phyloP scores from a whole-genome alignment of 2,888 invertebrate species.

The Oligia fasciuncula region DNA sequence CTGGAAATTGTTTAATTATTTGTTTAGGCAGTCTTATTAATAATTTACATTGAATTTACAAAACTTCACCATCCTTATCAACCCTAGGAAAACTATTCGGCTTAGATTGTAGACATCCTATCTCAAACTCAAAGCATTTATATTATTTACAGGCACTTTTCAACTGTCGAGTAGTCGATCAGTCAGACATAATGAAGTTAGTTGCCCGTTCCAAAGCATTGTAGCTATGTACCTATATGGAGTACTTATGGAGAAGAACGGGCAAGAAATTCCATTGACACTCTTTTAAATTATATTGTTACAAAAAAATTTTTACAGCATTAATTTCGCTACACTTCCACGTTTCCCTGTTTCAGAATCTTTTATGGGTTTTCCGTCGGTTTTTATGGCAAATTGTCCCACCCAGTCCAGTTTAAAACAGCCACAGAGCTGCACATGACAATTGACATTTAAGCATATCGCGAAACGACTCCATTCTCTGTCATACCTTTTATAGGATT shows the following conservation, averaged over 20 bases:
- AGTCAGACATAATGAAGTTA: neutral
- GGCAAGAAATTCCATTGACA: neutral
- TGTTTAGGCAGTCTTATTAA: neutral
- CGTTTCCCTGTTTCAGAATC: neutral
- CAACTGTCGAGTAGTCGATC: neutral
- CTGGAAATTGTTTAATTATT: neutral
- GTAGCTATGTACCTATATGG: no score
- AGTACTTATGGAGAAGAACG: neutral
- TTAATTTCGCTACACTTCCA: neutral
- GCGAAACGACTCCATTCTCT: neutral
- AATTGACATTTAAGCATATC: constrained; percentile 14
- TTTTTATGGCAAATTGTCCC: neutral
- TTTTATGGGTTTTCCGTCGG: neutral
- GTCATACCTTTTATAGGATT: constrained; percentile 8
- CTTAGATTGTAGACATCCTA: neutral
- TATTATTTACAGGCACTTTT: neutral
- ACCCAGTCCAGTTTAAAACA: neutral
- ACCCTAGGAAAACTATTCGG: neutral
- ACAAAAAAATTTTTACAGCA: neutral
- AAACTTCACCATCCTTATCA: neutral
- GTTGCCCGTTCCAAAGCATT: neutral
- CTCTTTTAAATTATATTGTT: neutral
- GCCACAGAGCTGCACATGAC: neutral
- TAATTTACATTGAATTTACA: neutral
- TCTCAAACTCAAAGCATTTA: neutral